Conservation (phyloP, 2,797 vertebrate genomes). For the Tenualosa thibaudeaui region DNA sequence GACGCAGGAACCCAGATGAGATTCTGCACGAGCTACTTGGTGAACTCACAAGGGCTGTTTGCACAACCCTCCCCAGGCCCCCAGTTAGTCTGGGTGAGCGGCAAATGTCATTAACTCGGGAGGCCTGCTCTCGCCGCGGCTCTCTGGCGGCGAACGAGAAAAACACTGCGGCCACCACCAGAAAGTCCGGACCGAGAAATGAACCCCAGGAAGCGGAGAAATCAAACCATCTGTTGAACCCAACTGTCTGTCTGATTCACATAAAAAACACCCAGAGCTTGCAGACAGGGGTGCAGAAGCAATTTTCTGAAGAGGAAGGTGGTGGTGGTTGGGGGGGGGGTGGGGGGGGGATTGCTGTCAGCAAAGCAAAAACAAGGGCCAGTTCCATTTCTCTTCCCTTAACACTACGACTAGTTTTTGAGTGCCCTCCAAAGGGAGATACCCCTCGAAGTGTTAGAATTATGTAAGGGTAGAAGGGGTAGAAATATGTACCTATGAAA, state of each 20-base stretch:
- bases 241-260: constrained; percentile 6
- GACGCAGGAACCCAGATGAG: constrained; percentile 22
- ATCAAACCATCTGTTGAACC: constrained; percentile 53
- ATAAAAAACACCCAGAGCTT: background rate
- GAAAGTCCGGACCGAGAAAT: constrained; percentile 22
- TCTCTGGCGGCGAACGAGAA: background rate
- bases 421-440: too few species aligned
- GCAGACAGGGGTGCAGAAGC: background rate
- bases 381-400: too few species aligned
- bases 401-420: too few species aligned
- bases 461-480: too few species aligned
- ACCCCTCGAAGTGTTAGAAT: too few species aligned
- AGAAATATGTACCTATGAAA: too few species aligned
- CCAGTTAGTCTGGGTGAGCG: background rate
- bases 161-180: constrained; percentile 43
- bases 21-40: constrained; percentile 22
- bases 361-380: too few species aligned
- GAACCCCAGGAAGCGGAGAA: constrained; percentile 24
- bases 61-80: constrained; percentile 35
- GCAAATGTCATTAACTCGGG: background rate
- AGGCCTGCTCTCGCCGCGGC: constrained; percentile 16
- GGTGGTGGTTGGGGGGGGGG: too few species aligned
- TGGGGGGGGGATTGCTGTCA: too few species aligned
- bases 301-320: too few species aligned
- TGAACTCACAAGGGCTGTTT: constrained; percentile 23